Percentiles rank a stretch among this genome's conserved stretches.
phyloP scores from a whole-genome alignment of 2,113 vertebrate genomes.

The Menidia beryllina region DNA sequence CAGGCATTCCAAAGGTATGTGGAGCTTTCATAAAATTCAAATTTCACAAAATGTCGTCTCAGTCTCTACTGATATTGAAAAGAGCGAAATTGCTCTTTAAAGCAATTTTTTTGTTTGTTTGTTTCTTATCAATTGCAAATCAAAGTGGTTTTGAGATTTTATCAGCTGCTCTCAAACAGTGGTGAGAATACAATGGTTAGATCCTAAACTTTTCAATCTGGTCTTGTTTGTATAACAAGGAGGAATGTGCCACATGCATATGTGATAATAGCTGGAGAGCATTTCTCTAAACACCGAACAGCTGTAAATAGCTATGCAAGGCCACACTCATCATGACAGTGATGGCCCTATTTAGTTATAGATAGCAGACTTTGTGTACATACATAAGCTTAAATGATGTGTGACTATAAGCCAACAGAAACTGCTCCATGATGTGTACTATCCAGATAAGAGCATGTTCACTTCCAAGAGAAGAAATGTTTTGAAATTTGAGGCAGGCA shows the following conservation, averaged over 20 bases:
- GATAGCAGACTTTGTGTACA: constrained; percentile 29
- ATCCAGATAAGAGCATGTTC: background rate
- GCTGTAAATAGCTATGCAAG: constrained; percentile 42
- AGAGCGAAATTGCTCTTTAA: background rate
- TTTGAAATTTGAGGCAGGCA: background rate
- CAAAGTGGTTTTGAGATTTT: background rate
- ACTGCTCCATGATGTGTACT: background rate
- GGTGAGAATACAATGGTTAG: background rate
- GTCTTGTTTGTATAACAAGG: background rate
- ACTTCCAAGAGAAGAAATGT: background rate
- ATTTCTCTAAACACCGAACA: constrained; percentile 23
- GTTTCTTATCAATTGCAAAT: background rate
- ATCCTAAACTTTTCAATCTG: background rate
- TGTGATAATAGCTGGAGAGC: background rate
- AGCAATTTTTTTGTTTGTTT: background rate
- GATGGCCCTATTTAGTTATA: constrained; percentile 26
- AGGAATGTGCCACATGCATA: background rate
- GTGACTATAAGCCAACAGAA: constrained; percentile 28
- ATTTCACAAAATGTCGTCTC: background rate
- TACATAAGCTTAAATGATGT: constrained; percentile 38
- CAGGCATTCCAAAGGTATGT: constrained; percentile 92
- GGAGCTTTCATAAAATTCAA: background rate
- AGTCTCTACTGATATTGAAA: background rate
- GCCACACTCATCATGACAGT: constrained; percentile 27
- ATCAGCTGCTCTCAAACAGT: background rate